Evolutionary conservation across 2,113 vertebrate species (phyloP).

Genomic region (Leuciscus idus): DNA sequence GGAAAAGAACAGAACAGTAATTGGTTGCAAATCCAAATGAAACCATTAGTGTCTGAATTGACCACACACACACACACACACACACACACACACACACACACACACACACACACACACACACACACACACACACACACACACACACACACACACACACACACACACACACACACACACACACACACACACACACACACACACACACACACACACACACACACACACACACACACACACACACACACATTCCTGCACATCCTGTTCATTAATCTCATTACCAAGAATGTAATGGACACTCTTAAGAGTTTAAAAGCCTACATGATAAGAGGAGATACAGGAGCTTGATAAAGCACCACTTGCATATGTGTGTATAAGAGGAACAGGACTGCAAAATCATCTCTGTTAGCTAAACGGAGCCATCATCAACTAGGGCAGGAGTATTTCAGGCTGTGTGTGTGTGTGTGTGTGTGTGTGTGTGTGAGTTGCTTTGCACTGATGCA

Average conservation of each 20-base stretch:
- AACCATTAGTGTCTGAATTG: neutral
- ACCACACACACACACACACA: neutral
- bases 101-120: too few species aligned
- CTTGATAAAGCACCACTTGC: neutral
- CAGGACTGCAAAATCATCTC: neutral
- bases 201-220: too few species aligned
- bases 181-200: too few species aligned
- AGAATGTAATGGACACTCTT: neutral
- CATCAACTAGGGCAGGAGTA: neutral
- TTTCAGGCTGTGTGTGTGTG: neutral
- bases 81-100: too few species aligned
- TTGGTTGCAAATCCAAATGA: neutral
- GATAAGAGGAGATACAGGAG: neutral
- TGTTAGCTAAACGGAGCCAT: neutral
- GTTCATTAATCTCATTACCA: neutral
- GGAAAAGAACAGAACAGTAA: neutral
- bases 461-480: neutral
- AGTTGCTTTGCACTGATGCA: constrained; percentile 3
- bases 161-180: too few species aligned
- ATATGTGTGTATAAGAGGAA: neutral
- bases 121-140: too few species aligned
- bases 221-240: too few species aligned
- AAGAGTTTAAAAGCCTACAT: constrained; percentile 5
- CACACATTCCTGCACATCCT: neutral
- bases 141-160: too few species aligned